Evolutionary conservation across 2,888 invertebrate species (phyloP).

Genomic region (Odontothrips loti): DNA sequence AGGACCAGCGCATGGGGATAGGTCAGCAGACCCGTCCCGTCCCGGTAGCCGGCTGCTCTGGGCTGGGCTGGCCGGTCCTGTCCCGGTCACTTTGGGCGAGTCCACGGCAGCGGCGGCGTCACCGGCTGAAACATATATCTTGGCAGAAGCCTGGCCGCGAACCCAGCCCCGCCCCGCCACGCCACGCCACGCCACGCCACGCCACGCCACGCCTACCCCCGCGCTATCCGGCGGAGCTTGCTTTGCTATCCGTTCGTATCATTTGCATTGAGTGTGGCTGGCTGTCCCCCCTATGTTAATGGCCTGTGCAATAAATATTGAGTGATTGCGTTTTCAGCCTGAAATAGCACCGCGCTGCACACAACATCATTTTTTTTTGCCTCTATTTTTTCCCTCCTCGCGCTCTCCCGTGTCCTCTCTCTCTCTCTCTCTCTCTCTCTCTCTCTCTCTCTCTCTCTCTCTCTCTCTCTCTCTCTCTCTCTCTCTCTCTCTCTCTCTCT

Average conservation of each 20-base stretch:
- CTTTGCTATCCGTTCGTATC: not conserved
- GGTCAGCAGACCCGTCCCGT: no score
- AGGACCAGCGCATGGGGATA: no score
- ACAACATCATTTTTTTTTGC: not conserved
- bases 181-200: not conserved
- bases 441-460: no score
- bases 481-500: no score
- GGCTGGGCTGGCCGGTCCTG: no score
- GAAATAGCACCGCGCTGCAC: not conserved
- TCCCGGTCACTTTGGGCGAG: no score
- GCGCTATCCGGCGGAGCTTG: not conserved
- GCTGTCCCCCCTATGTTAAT: constrained; percentile 10
- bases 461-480: no score
- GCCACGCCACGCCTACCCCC: not conserved
- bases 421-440: no score
- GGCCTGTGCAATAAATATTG: constrained; percentile 24
- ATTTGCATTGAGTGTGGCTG: constrained; percentile 23
- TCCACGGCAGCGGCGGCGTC: no score
- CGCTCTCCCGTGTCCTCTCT: no score
- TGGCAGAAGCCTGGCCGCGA: not conserved
- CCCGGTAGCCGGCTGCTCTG: no score
- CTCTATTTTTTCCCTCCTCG: not conserved
- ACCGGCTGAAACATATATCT: constrained; percentile 5
- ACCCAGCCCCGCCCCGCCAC: not conserved
- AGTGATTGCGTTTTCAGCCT: not conserved